These are phyloP conservation scores for Epistrophella euchroma DNA, from an alignment of 2,888 invertebrate genomes.

Conservation along the genomic window DNA sequence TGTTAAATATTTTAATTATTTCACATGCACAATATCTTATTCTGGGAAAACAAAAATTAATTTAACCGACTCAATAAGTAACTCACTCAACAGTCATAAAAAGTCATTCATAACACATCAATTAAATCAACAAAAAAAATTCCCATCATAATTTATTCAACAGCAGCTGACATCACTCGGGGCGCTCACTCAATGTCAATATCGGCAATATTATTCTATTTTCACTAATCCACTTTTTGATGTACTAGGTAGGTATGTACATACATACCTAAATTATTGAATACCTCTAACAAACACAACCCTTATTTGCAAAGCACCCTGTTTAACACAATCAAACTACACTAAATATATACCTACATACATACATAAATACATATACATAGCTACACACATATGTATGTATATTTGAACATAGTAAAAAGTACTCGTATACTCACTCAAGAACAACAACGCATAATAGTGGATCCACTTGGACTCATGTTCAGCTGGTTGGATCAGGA, in stretches of 20 bases:
- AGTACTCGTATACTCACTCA: conserved; percentile 79
- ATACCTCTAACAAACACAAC: not conserved
- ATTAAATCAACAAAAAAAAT: not conserved
- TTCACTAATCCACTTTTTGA: not conserved
- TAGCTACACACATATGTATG: not conserved
- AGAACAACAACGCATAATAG: conserved; percentile 82
- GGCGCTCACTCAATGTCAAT: conserved; percentile 5
- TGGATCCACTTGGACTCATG: conserved; percentile 84
- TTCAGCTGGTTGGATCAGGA: conserved; percentile 82
- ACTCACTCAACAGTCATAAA: not conserved
- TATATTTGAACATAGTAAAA: not conserved
- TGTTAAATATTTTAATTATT: not conserved
- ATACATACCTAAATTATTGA: not conserved
- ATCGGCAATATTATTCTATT: not conserved
- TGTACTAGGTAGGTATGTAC: too few species aligned
- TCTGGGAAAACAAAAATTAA: not conserved
- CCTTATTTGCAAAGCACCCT: conserved; percentile 17
- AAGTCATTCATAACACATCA: not conserved
- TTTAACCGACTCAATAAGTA: not conserved
- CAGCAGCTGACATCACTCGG: not conserved
- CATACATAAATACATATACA: not conserved
- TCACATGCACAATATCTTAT: not conserved
- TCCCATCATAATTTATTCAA: conserved; percentile 18
- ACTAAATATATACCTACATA: not conserved
- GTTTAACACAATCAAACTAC: not conserved